phyloP scores from a whole-genome alignment of 2,888 invertebrate species.

The Synergus itoensis region DNA sequence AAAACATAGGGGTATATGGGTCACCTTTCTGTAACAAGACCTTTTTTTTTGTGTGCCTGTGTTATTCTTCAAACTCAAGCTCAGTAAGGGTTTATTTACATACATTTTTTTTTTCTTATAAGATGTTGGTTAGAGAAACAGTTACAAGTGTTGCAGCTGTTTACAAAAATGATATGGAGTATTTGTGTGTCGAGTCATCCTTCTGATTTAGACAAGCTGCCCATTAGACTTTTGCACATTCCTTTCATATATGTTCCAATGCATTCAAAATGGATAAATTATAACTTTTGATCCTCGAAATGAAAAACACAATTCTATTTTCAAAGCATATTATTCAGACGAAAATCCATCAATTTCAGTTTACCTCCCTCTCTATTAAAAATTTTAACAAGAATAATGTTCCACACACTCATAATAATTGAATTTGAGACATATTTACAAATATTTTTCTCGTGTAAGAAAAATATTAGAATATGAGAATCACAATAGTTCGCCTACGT shows the following conservation, averaged over 20 bases:
- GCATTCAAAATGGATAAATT: neutral
- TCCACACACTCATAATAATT: neutral
- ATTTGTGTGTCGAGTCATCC: too few relatives aligned
- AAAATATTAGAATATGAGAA: neutral
- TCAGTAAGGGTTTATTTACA: too few relatives aligned
- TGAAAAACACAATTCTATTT: neutral
- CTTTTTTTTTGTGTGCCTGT: too few relatives aligned
- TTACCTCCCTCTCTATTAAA: neutral
- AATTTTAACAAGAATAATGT: neutral
- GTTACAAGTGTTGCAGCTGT: too few relatives aligned
- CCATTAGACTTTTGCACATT: neutral
- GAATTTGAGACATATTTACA: constrained; percentile 7
- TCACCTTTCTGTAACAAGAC: too few relatives aligned
- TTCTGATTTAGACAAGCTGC: neutral
- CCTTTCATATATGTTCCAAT: neutral
- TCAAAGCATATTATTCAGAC: neutral
- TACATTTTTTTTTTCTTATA: too few relatives aligned
- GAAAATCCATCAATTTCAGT: neutral
- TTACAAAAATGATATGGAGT: too few relatives aligned
- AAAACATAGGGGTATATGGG: too few relatives aligned
- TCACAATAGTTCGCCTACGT: neutral
- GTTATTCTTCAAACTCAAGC: too few relatives aligned
- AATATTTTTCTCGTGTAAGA: neutral
- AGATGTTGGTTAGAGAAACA: too few relatives aligned
- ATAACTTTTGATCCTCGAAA: neutral